phyloP scores from a whole-genome alignment of 2,888 invertebrate genomes.

The Pterostichus madidus region DNA sequence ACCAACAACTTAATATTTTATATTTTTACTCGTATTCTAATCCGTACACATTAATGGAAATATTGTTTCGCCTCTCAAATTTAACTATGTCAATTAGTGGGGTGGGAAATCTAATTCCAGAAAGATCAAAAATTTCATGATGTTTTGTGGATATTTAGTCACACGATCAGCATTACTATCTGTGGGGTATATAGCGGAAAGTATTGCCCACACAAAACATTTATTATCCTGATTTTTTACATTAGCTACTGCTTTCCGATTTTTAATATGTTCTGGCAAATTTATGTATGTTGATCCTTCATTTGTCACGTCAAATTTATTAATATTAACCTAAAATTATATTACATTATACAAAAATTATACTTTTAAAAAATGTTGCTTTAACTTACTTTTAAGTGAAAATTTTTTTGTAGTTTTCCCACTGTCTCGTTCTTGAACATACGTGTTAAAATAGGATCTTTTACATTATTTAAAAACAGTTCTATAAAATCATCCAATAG shows the following conservation, averaged over 20 bases:
- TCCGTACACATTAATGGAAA: conserved; percentile 67
- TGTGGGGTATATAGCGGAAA: conserved; percentile 12
- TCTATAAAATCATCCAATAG: conserved; percentile 31
- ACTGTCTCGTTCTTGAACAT: conserved; percentile 43
- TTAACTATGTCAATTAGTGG: conserved; percentile 66
- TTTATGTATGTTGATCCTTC: conserved; percentile 21
- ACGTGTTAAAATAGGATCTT: conserved; percentile 26
- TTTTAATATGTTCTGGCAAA: conserved; percentile 7
- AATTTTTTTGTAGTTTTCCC: conserved; percentile 25
- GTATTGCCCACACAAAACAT: conserved; percentile 35
- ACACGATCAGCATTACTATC: neutral
- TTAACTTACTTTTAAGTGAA: conserved; percentile 27
- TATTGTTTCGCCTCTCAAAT: conserved; percentile 68
- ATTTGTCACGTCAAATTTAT: conserved; percentile 35
- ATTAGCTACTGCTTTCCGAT: conserved; percentile 3
- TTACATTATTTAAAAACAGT: conserved; percentile 16
- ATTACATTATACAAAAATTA: too few species aligned
- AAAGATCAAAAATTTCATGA: conserved; percentile 15
- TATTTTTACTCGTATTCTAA: conserved; percentile 31
- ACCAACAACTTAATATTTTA: conserved; percentile 40
- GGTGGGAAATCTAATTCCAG: conserved; percentile 30
- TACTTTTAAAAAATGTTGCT: conserved; percentile 21
- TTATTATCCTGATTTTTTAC: conserved; percentile 15
- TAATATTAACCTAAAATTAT: conserved; percentile 46
- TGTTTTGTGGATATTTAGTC: conserved; percentile 19